phyloP scores from a whole-genome alignment of 2,888 invertebrate genomes.

The Orthosia incerta region DNA sequence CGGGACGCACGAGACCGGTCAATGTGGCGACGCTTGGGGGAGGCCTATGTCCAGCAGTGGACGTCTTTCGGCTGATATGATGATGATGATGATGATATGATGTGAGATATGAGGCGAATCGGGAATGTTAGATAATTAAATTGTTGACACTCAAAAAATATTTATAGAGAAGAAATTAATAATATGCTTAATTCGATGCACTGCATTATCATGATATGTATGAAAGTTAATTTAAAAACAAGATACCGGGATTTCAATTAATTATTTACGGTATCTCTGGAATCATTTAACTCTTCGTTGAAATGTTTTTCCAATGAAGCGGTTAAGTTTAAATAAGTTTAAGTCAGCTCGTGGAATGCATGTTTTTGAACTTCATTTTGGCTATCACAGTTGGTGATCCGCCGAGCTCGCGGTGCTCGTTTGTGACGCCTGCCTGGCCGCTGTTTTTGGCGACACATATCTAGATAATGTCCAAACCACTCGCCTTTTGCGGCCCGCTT shows the following conservation, averaged over 20 bases:
- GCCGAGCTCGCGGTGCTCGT: constrained; percentile 70
- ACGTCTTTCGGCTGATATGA: too few relatives aligned
- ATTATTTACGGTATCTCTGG: constrained; percentile 41
- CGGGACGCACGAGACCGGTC: too few relatives aligned
- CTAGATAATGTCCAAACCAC: constrained; percentile 83
- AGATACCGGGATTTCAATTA: constrained; percentile 35
- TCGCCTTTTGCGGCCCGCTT: constrained; percentile 80
- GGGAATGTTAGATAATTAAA: not conserved
- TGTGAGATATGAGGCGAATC: not conserved
- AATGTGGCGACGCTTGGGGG: too few relatives aligned
- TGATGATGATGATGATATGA: too few relatives aligned
- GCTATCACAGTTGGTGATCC: constrained; percentile 76
- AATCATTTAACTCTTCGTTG: constrained; percentile 33
- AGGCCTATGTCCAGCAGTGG: too few relatives aligned
- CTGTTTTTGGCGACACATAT: constrained; percentile 83
- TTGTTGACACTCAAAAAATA: not conserved
- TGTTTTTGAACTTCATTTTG: constrained; percentile 69
- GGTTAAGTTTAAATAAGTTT: constrained; percentile 28
- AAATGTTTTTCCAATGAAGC: constrained; percentile 39
- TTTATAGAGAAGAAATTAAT: constrained; percentile 10
- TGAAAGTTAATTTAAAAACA: constrained; percentile 44
- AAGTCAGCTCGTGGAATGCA: constrained; percentile 31
- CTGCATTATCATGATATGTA: not conserved
- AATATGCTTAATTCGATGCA: constrained; percentile 20
- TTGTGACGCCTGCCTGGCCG: constrained; percentile 78